Percentiles rank a stretch among this genome's conserved stretches.
These are phyloP conservation scores for Cyanoderma ruficeps DNA, from an alignment of 2,113 vertebrate genomes.

Conservation along the genomic window DNA sequence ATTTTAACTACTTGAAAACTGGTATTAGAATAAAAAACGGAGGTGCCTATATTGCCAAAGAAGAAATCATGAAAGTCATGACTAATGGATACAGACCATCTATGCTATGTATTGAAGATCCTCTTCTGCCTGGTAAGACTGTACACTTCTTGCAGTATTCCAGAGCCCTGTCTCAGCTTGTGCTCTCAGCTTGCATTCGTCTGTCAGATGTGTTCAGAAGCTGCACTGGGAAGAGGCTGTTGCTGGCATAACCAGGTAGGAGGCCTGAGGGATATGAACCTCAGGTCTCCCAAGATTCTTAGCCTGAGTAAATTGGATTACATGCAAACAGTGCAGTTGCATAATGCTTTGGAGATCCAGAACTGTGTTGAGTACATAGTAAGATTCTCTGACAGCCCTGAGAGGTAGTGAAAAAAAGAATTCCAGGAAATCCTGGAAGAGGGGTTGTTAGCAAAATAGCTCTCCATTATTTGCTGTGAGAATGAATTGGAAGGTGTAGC, in stretches of 20 bases:
- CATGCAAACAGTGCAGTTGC: not conserved
- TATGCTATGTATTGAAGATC: slow-evolving; percentile 98
- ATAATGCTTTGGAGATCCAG: not conserved
- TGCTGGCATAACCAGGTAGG: not conserved
- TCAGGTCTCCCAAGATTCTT: not conserved
- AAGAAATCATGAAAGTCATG: slow-evolving; percentile 96
- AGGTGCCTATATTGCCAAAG: slow-evolving; percentile 96
- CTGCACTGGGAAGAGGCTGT: not conserved
- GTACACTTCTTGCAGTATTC: not conserved
- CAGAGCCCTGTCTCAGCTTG: not conserved
- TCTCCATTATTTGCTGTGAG: not conserved
- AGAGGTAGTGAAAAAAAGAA: not conserved
- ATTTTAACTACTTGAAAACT: slow-evolving; percentile 99
- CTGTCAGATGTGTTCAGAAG: not conserved
- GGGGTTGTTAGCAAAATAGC: not conserved
- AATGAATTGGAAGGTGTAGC: not conserved
- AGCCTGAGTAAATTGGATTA: not conserved
- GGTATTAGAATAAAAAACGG: slow-evolving; percentile 98
- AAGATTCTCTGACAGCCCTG: not conserved
- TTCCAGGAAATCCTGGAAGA: not conserved
- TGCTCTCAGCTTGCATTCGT: not conserved
- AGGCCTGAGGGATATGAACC: not conserved
- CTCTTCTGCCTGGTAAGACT: slow-evolving; percentile 90
- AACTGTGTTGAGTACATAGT: not conserved
- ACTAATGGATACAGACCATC: slow-evolving; percentile 93